These are phyloP conservation scores for Polydrusus tereticollis DNA, from an alignment of 2,888 invertebrate species.

Conservation along the genomic window DNA sequence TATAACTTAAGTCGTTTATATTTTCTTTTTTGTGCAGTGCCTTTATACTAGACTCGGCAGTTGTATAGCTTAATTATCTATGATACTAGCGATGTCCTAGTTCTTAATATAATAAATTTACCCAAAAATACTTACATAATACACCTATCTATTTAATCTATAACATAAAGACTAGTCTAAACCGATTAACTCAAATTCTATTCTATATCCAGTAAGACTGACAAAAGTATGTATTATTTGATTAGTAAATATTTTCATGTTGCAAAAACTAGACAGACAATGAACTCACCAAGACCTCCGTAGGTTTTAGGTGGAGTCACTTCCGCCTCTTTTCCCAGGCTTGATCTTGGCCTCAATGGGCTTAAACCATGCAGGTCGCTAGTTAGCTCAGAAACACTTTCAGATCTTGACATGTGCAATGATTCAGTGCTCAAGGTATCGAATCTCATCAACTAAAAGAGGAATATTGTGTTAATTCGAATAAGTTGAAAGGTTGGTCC, in stretches of 20 bases:
- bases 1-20: background rate
- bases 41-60: background rate
- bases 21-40: background rate
- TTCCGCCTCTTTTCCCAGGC: constrained; percentile 68
- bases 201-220: constrained; percentile 3
- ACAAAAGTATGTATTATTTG: background rate
- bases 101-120: background rate
- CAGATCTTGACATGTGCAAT: constrained; percentile 82
- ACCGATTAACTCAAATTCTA: background rate
- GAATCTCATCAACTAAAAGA: constrained; percentile 81
- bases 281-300: constrained; percentile 83
- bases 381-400: constrained; percentile 87
- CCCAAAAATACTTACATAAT: background rate
- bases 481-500: no score
- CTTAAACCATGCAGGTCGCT: constrained; percentile 69
- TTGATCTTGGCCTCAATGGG: constrained; percentile 61
- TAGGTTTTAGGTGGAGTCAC: constrained; percentile 80
- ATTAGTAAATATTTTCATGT: background rate
- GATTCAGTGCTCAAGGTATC: constrained; percentile 85
- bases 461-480: no score
- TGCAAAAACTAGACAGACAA: background rate
- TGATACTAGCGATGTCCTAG: background rate
- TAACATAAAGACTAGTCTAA: constrained; percentile 4
- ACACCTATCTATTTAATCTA: constrained; percentile 12
- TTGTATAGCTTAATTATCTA: background rate